Base-by-base conservation (phyloP, 2,888 invertebrate genomes). In the Trissonchulus sp. region DNA sequence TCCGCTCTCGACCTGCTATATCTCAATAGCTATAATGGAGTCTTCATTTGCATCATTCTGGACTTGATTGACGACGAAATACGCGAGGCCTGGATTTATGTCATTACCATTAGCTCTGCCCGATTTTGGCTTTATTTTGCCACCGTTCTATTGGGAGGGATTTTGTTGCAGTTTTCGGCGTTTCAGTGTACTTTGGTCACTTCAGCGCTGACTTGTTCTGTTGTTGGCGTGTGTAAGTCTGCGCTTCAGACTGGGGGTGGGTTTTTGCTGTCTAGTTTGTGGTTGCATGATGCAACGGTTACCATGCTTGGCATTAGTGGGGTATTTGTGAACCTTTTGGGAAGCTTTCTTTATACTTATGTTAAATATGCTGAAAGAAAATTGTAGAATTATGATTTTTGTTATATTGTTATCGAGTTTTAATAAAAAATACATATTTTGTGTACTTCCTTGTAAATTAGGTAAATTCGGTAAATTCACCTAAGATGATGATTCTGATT, bases 41-140 rank as follows among this genome's bases (percentile, higher is more conserved):
- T 83, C 37, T 79, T 82, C 33, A 77, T 83, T 63, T 82, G 80
- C 76, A 77, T 83, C 18, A 65, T 82, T 18, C n/a, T n/a, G n/a
- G n/a, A n/a, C n/a, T n/a, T n/a, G n/a, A n/a, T 82, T 23, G 79
- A 81, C 78, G 83, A 83, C 76, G 83, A 83, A 74, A 79, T 83
- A 30, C 79, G 82, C n/a, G 83, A 83, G 75, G 79, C 82, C 1
- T 82, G 81, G 76, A 81, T 82, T 80, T 82, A 82, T 77, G 77
- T 83, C 78, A 79, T 81, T 74, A 82, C 82, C 1, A 79, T 80
- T 30, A 79, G 81, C 63, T 81, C 80, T 36, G 77, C 78, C n/a
- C 76, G 80, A 15, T 82, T 82, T 78, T 48, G 48, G 48, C 15
- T 18, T n/a, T n/a, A n/a, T n/a, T n/a, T 78, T 37, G 71, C 79